A percentile compares a stretch with the other conserved stretches of the same genome.
These are phyloP conservation scores for Agrotis exclamationis DNA, from an alignment of 2,888 invertebrate species.

Conservation along the genomic window DNA sequence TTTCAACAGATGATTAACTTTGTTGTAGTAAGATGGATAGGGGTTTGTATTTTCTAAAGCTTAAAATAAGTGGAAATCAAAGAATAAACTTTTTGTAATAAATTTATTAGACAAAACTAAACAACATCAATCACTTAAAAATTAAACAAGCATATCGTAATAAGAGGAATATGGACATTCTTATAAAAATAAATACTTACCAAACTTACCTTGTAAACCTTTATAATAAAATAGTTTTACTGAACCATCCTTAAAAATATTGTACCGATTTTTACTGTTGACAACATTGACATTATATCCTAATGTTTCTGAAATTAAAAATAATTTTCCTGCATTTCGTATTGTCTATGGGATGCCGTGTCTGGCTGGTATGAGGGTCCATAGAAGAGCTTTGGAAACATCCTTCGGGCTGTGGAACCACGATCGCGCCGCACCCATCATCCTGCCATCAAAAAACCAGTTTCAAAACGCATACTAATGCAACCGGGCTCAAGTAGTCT, in stretches of 20 bases:
- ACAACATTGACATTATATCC: not conserved
- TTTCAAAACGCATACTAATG: too few species aligned
- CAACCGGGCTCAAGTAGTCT: too few species aligned
- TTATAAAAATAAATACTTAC: conserved; percentile 62
- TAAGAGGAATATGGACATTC: conserved; percentile 36
- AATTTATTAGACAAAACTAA: conserved; percentile 43
- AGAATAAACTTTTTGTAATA: conserved; percentile 1
- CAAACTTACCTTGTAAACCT: conserved; percentile 66
- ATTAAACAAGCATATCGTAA: conserved; percentile 19
- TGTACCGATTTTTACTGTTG: not conserved
- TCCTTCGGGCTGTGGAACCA: conserved; percentile 78
- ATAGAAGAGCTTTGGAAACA: conserved; percentile 80
- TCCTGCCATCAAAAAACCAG: conserved; percentile 62
- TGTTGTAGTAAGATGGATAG: too few species aligned
- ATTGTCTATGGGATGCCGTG: conserved; percentile 76
- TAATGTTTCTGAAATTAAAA: not conserved
- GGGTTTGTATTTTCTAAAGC: too few species aligned
- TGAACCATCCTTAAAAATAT: conserved; percentile 22
- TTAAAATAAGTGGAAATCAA: too few species aligned
- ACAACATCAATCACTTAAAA: conserved; percentile 60
- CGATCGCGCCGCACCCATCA: conserved; percentile 78
- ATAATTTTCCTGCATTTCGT: not conserved
- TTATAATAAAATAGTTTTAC: conserved; percentile 18
- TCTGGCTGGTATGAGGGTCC: conserved; percentile 82
- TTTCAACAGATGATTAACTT: too few species aligned